Conservation (phyloP, 2,888 invertebrate genomes). For the Xylota segnis region DNA sequence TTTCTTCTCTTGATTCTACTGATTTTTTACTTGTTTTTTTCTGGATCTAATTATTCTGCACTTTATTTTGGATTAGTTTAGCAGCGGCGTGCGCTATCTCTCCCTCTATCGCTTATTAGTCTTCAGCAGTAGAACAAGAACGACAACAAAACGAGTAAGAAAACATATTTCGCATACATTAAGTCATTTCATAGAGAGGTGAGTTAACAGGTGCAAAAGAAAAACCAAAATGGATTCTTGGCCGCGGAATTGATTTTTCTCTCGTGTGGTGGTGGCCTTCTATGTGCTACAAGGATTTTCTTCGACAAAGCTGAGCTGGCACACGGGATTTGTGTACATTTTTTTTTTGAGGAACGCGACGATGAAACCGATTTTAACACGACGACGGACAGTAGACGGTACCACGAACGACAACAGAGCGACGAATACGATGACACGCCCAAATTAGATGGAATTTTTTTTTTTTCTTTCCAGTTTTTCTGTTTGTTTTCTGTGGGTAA, state of each 20-base stretch:
- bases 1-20: constrained; percentile 7
- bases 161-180: constrained; percentile 51
- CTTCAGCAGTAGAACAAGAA: constrained; percentile 42
- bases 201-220: constrained; percentile 74
- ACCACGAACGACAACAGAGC: constrained; percentile 4
- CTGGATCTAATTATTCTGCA: constrained; percentile 44
- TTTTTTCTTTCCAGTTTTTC: constrained; percentile 21
- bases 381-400: constrained; percentile 24
- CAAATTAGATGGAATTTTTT: constrained; percentile 62
- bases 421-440: constrained; percentile 64
- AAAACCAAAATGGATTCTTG: constrained; percentile 73
- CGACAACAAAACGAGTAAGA: constrained; percentile 27
- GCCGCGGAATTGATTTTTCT: constrained; percentile 71
- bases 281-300: constrained; percentile 29
- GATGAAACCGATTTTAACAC: constrained; percentile 25
- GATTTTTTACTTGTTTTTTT: too few relatives aligned
- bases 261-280: constrained; percentile 37
- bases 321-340: constrained; percentile 59
- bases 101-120: constrained; percentile 22
- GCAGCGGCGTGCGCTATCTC: neutral
- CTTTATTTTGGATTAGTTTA: constrained; percentile 41
- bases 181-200: constrained; percentile 60
- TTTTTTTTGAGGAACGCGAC: neutral
- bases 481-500: constrained; percentile 22
- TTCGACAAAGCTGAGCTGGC: constrained; percentile 32